Percentiles rank a stretch among this genome's conserved stretches.
phyloP scores from a whole-genome alignment of 1,140 invertebrate species.

The Calosoma granatense region DNA sequence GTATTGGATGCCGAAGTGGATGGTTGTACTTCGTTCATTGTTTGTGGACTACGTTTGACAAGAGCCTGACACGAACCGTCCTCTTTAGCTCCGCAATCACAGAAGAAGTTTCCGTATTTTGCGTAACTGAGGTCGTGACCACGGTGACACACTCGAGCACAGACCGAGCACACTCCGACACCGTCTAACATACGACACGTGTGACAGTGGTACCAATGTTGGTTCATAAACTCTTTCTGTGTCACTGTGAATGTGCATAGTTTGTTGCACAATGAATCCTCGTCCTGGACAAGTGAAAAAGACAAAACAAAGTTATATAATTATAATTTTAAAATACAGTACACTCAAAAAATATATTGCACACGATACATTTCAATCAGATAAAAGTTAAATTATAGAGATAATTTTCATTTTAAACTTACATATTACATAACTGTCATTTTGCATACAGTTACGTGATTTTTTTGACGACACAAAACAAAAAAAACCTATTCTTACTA shows the following conservation, averaged over 20 bases:
- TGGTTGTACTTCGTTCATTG: slow-evolving; percentile 35
- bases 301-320: too few species aligned
- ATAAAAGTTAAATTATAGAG: too few species aligned
- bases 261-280: slow-evolving; percentile 88
- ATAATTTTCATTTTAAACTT: too few species aligned
- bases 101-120: slow-evolving; percentile 98
- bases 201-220: slow-evolving; percentile 96
- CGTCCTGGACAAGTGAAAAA: slow-evolving; percentile 69
- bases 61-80: slow-evolving; percentile 68
- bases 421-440: too few species aligned
- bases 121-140: slow-evolving; percentile 96
- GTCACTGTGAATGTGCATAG: slow-evolving; percentile 95
- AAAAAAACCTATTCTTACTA: not conserved
- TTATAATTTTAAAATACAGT: too few species aligned
- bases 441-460: too few species aligned
- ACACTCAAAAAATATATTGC: too few species aligned
- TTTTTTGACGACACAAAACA: not conserved
- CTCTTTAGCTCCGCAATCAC: slow-evolving; percentile 95
- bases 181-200: slow-evolving; percentile 97
- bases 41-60: slow-evolving; percentile 57
- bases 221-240: slow-evolving; percentile 97
- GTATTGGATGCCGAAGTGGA: slow-evolving; percentile 21
- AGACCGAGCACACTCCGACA: slow-evolving; percentile 94
- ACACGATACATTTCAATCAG: too few species aligned
- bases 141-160: slow-evolving; percentile 92